These are phyloP conservation scores for Agriopis leucophaearia DNA, from an alignment of 2,888 invertebrate species.

Conservation along the genomic window DNA sequence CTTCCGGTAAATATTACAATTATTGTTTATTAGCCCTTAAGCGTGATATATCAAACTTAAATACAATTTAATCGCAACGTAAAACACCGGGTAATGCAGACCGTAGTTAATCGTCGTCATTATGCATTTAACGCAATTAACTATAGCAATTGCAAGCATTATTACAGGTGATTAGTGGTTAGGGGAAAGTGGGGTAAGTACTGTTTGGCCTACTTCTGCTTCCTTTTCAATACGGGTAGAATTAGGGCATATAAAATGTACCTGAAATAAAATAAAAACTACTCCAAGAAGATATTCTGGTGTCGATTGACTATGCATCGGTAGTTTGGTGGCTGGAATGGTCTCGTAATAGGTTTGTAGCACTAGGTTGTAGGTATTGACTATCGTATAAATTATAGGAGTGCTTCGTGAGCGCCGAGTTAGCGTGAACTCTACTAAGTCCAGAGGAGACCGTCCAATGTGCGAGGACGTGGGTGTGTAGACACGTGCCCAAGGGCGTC, in stretches of 20 bases:
- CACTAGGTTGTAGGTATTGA: too few relatives aligned
- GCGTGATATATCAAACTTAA: slow-evolving; percentile 10
- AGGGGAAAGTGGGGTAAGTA: slow-evolving; percentile 39
- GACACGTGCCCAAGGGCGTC: too few relatives aligned
- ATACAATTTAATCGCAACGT: slow-evolving; percentile 7
- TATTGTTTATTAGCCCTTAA: background rate
- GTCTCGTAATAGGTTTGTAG: too few relatives aligned
- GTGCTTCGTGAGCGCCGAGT: too few relatives aligned
- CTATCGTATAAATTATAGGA: too few relatives aligned
- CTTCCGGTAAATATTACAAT: background rate
- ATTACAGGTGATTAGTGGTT: slow-evolving; percentile 40
- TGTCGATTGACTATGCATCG: too few relatives aligned
- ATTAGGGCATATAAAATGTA: background rate
- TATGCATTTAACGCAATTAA: slow-evolving; percentile 42
- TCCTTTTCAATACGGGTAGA: background rate
- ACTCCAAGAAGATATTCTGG: too few relatives aligned
- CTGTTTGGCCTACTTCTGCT: slow-evolving; percentile 8
- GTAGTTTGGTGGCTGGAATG: too few relatives aligned
- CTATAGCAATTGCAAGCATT: slow-evolving; percentile 37
- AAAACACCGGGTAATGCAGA: slow-evolving; percentile 33
- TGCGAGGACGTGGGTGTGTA: too few relatives aligned
- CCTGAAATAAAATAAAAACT: background rate
- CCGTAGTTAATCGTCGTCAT: slow-evolving; percentile 37
- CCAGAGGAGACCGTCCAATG: too few relatives aligned
- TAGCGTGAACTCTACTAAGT: too few relatives aligned